Base-by-base conservation (phyloP, 1,140 invertebrate genomes). In the Ladona fulva region DNA sequence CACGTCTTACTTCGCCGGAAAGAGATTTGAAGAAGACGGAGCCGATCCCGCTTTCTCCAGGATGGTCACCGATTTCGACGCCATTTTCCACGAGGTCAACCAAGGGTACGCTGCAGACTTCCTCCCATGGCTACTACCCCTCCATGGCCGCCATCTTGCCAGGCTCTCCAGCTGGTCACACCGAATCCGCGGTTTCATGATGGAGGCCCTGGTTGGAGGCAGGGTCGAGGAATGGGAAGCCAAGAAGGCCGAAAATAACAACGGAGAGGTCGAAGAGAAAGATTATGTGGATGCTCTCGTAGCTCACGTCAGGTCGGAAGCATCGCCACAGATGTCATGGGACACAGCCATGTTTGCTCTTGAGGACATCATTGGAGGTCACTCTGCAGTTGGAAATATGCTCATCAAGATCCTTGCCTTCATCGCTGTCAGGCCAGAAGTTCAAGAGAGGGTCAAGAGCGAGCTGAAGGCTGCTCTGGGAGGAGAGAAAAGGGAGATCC, bases 31-130 rank as follows among this genome's bases (percentile, higher is more conserved):
- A 8, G 81, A 82, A 74, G 73, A 81, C 10, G 24, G 74, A 10
- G 24, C 24, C 74, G 82, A 87, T 77, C 5, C 77, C 5, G 77
- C 76, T 0, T 86, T 85, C 81, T 19, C 74, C 24, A 78, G 82
- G 8, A 78, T 84, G 12, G 81, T 84, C 19, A 42, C 81, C 37
- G 80, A 82, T 29, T 88, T 86, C 78, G 85, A 87, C 78, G 78
- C 78, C n/a, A 83, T 88, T n/a, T 88, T 88, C 80, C 81, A 82
- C 59, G 85, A 87, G 74, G 84, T 87, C 77, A 86, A 87, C 81
- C 81, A 84, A 80, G 85, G 85, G 16, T 87, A 84, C 79, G 81
- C 84, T 24, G 84, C 86, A n/a, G 87, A 88, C 78, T 84, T 88
- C 80, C 78, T 88, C 42, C 86, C 87, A 6, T 84, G 83, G 80